These are phyloP conservation scores for Coracopsis vasa DNA, from an alignment of 2,113 vertebrate genomes.

Conservation along the genomic window DNA sequence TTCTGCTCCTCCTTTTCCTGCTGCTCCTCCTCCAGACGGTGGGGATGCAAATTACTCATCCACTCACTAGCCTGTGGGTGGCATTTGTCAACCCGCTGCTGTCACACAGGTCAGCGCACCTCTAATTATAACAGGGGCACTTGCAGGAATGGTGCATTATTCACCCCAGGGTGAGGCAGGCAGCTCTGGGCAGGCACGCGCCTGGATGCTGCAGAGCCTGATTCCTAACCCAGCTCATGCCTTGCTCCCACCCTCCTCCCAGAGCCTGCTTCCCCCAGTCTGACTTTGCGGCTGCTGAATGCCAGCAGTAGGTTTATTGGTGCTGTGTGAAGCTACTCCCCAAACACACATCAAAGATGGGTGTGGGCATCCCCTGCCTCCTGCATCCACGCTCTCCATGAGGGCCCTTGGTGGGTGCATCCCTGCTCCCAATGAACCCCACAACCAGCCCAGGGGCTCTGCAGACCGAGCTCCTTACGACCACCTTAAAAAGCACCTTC, in stretches of 20 bases:
- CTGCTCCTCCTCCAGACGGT: neutral
- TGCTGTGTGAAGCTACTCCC: neutral
- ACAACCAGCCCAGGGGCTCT: accelerated
- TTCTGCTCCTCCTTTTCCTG: neutral
- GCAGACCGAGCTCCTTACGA: neutral
- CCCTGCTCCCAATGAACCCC: neutral
- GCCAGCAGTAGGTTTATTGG: neutral
- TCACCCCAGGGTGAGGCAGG: neutral
- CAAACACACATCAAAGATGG: accelerated
- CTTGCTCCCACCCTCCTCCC: neutral
- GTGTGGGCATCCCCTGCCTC: neutral
- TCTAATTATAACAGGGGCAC: neutral
- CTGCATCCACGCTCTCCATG: neutral
- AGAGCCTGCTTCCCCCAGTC: neutral
- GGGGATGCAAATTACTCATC: neutral
- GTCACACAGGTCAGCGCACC: neutral
- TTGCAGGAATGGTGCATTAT: neutral
- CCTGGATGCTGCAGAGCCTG: neutral
- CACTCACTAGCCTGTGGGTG: neutral
- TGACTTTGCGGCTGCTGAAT: neutral
- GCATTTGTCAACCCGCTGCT: neutral
- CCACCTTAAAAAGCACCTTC: neutral
- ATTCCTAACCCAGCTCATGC: neutral
- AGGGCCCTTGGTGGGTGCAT: neutral
- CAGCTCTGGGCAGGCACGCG: neutral